A percentile compares a stretch with the other conserved stretches of the same genome.
phyloP scores from a whole-genome alignment of 1,140 invertebrate species.

The Nautilus pompilius region DNA sequence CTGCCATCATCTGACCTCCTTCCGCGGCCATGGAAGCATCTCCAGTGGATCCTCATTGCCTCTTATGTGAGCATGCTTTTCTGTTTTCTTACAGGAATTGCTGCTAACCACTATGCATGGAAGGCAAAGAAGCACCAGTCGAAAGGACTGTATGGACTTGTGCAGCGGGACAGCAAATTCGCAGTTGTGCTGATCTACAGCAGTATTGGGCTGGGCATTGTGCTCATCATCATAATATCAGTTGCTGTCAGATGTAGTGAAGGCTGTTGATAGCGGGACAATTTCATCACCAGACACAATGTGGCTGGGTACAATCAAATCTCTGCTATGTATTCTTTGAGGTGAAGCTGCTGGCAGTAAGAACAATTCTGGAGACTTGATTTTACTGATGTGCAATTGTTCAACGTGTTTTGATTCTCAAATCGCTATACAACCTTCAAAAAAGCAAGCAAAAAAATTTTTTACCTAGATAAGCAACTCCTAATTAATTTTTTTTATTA shows the following conservation, averaged over 20 bases:
- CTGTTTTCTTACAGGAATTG: constrained; percentile 31
- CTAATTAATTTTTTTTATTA: too few species aligned
- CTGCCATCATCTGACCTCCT: constrained; percentile 38
- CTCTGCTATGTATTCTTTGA: too few species aligned
- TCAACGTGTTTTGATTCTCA: too few species aligned
- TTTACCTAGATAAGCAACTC: too few species aligned
- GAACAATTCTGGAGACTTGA: too few species aligned
- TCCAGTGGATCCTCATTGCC: constrained; percentile 37
- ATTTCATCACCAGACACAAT: too few species aligned
- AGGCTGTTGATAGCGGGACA: background rate
- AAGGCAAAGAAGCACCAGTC: constrained; percentile 37
- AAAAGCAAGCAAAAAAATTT: too few species aligned
- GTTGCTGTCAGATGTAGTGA: constrained; percentile 6
- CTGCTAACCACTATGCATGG: constrained; percentile 36
- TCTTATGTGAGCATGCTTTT: constrained; percentile 35
- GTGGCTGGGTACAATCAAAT: too few species aligned
- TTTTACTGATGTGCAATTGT: too few species aligned
- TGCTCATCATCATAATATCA: constrained; percentile 27
- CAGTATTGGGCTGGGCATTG: constrained; percentile 29
- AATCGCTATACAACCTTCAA: too few species aligned
- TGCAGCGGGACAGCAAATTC: constrained; percentile 35
- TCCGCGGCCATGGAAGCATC: constrained; percentile 39
- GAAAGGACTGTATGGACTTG: constrained; percentile 46
- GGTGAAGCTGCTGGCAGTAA: too few species aligned
- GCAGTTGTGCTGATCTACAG: constrained; percentile 37